Percentiles rank a stretch among this genome's conserved stretches.
These are phyloP conservation scores for Paedocypris micromegethes DNA, from an alignment of 2,797 vertebrate genomes.

Conservation along the genomic window DNA sequence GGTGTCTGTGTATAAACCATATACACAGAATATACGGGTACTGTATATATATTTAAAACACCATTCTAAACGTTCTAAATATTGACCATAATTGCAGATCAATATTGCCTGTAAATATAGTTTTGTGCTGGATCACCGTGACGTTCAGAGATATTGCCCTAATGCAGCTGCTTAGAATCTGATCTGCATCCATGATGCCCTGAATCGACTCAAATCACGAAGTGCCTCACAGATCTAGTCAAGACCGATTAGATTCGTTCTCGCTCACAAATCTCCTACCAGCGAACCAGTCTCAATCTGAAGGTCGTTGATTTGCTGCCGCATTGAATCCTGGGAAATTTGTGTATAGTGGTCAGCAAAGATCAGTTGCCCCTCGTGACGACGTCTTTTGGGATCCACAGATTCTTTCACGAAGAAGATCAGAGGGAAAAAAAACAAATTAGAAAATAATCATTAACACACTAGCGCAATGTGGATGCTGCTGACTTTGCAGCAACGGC, in stretches of 20 bases:
- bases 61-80: too few relatives aligned
- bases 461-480: not conserved
- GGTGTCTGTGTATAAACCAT: too few relatives aligned
- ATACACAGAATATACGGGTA: too few relatives aligned
- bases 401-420: slow-evolving; percentile 26
- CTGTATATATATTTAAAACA: too few relatives aligned
- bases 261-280: slow-evolving; percentile 49
- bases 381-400: slow-evolving; percentile 29
- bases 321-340: slow-evolving; percentile 65
- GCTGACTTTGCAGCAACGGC: slow-evolving; percentile 2
- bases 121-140: too few relatives aligned
- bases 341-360: slow-evolving; percentile 71
- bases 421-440: slow-evolving; percentile 9
- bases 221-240: not conserved
- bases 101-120: too few relatives aligned
- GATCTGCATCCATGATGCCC: not conserved
- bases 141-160: not conserved
- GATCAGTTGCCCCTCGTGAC: slow-evolving; percentile 61
- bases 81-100: too few relatives aligned
- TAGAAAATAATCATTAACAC: slow-evolving; percentile 1
- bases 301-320: slow-evolving; percentile 61
- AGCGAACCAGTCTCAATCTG: slow-evolving; percentile 56
- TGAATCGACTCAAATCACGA: not conserved
- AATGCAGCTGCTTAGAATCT: not conserved
- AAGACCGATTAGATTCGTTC: slow-evolving; percentile 4